Conservation (phyloP, 2,888 invertebrate species). For the Cephus spinipes region DNA sequence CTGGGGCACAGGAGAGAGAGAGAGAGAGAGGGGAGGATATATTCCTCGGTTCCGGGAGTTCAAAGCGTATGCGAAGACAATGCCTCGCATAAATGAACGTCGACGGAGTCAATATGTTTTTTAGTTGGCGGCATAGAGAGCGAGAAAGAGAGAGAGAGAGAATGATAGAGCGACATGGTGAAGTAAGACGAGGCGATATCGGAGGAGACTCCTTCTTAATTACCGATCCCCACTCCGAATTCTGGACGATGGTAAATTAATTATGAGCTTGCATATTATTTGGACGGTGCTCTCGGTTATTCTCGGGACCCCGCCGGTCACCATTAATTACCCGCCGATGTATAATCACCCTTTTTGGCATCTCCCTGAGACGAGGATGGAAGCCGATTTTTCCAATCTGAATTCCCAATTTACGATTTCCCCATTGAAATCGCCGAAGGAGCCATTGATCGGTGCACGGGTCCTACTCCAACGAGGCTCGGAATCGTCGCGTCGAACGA, state of each 20-base stretch:
- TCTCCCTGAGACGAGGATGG: not conserved
- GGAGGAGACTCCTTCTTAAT: conserved; percentile 44
- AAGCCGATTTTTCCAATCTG: not conserved
- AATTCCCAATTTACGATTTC: not conserved
- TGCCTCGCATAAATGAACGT: not conserved
- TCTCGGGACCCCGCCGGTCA: conserved; percentile 35
- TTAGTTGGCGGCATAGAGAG: not conserved
- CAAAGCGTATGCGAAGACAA: not conserved
- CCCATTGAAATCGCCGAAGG: not conserved
- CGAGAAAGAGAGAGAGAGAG: too few relatives aligned
- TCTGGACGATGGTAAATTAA: conserved; percentile 46
- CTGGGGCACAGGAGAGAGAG: too few relatives aligned
- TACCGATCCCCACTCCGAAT: conserved; percentile 34
- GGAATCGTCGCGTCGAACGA: not conserved
- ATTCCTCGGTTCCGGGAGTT: not conserved
- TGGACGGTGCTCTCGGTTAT: conserved; percentile 31
- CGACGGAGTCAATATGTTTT: conserved; percentile 22
- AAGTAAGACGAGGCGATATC: not conserved
- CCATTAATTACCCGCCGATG: conserved; percentile 52
- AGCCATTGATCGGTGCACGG: not conserved
- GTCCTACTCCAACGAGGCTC: not conserved
- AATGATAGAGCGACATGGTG: not conserved
- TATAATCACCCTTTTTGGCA: conserved; percentile 42
- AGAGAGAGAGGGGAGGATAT: not conserved
- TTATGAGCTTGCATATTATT: conserved; percentile 56